Conservation (phyloP, 2,113 vertebrate species). For the Cochlearius cochlearius region DNA sequence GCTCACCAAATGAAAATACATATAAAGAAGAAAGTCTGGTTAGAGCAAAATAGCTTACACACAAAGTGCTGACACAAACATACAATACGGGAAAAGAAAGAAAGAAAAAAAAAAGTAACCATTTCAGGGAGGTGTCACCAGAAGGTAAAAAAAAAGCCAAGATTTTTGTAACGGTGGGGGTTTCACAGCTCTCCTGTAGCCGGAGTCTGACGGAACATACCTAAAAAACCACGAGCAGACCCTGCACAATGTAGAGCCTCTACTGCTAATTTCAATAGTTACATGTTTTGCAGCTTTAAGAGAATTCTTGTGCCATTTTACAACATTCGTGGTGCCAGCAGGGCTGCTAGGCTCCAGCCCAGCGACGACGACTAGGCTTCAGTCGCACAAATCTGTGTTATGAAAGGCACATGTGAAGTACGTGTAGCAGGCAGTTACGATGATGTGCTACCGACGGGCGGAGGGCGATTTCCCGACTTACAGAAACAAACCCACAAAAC, state of each 20-base stretch:
- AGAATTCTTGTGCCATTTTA: constrained; percentile 41
- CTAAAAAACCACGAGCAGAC: background rate
- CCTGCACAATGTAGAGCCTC: background rate
- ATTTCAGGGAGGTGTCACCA: background rate
- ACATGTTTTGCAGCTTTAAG: background rate
- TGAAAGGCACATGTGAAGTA: background rate
- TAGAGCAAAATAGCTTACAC: background rate
- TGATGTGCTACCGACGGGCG: background rate
- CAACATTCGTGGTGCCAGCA: background rate
- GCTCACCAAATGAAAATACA: background rate
- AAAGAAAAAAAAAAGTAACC: background rate
- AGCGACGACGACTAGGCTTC: fast-evolving
- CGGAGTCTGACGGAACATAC: background rate
- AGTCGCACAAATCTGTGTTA: background rate
- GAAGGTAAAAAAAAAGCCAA: fast-evolving
- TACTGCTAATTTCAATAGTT: background rate
- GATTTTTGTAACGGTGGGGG: background rate
- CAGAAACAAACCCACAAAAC: background rate
- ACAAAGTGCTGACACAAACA: background rate
- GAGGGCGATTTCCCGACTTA: background rate
- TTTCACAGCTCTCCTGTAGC: background rate
- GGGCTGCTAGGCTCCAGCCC: background rate
- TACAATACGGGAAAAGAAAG: background rate
- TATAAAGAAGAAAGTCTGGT: background rate
- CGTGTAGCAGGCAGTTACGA: background rate